Base-by-base conservation (phyloP, 2,888 invertebrate genomes). In the Netelia virgata region DNA sequence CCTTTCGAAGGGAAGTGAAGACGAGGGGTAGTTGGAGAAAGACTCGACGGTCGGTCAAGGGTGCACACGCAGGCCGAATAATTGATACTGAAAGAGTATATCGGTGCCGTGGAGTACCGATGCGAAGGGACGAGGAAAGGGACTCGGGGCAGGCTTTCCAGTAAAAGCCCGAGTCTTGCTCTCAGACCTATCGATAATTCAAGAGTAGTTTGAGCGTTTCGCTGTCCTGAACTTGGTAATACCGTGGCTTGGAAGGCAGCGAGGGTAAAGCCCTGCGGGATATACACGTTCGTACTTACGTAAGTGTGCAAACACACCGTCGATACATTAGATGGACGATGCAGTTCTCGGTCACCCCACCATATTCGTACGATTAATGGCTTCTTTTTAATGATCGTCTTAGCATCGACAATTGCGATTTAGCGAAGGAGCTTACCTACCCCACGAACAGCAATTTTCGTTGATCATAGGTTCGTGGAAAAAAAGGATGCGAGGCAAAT, bases 161-260 rank as follows among this genome's bases (percentile, higher is more conserved):
- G 70, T 66, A 53, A 84, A 84, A 82, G 84, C 82, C 75, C 75
- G 87, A 87, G 87, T 84, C 86, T 87, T 86, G 83, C 88, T 88
- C 87, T 87, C 89, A 88, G 90, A 88, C 91, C 91, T 92, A 93
- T 93, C 90, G 91, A 92, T 93, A 92, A 93, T 93, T 93, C 92
- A 93, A 88, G 72, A 82, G 78, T 86, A 88, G 88, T 88, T 88
- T 91, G 90, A 86, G 90, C 89, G 82, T 80, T 86, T 69, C 86
- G 78, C 82, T 83, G 79, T 85, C 79, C 78, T 55, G 78, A 78
- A 74, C 74, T 78, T 55, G 68, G 73, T 68, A 61, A 72, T 68
- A 66, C 78, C n/a, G 72, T 68, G 77, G 66, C 83, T 79, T 72
- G 36, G 78, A 83, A 82, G 85, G 66, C 78, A 80, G 57, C 70